Base-by-base conservation (phyloP, 2,113 vertebrate species). In the Girardinichthys multiradiatus region DNA sequence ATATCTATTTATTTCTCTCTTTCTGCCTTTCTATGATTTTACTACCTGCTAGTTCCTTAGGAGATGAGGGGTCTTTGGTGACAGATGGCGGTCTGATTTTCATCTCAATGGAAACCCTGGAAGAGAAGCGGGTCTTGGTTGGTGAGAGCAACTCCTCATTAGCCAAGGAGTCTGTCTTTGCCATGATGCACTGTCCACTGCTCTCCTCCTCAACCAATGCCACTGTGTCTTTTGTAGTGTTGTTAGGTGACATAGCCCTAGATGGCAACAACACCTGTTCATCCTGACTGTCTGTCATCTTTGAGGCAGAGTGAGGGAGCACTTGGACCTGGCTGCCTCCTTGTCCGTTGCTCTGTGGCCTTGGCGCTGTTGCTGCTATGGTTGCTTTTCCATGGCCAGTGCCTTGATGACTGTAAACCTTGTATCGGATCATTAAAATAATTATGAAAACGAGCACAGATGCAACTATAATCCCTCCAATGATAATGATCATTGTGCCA, bases 401-500 rank as follows among this genome's bases (percentile, higher is more conserved):
- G 24, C 93, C 95, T 63, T 95, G 95, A 76, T 95, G 90, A 74
- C 93, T 95, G 77, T 97, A 97, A 86, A 97, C 95, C 87, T 98
- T 98, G 59, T 98, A 98, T 3, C 95, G 95, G 85, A 98, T 95
- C 82, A 99, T 95, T 48, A 99, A 92, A 79, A 99, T 97, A 80
- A 98, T 97, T 83, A 98, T 99, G 85, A 99, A 98, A 60, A 97
- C 96, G 0, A 99, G 93, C 0, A 98, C 96, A 0, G 97, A 98
- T 0, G 97, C 97, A 74, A 98, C 97, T 1, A 99, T 99, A 90
- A 98, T 96, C 0, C 97, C 97, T 2, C 97, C 97, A 0, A 98
- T 96, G 33, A 97, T 96, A 86, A 99, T 98, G 91, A 99, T 98
- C 95, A 99, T 97, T 6, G 97, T 99, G 0, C 97, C 97, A 0